Conservation (phyloP, 1,140 invertebrate species). For the Ceratina japonica region DNA sequence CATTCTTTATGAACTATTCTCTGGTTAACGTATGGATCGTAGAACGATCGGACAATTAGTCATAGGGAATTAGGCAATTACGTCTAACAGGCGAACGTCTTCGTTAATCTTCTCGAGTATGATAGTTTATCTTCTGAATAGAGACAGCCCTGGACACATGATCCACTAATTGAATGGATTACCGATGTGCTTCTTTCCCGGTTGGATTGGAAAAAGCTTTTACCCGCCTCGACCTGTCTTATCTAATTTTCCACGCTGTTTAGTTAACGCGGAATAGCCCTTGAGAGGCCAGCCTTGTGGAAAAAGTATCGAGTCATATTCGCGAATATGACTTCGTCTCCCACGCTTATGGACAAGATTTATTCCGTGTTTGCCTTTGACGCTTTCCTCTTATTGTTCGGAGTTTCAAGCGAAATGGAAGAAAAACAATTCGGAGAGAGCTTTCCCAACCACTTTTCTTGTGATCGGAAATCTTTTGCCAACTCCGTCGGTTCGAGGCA, state of each 20-base stretch:
- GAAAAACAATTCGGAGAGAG: not conserved
- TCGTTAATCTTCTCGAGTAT: no score
- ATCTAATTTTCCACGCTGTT: not conserved
- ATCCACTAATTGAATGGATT: not conserved
- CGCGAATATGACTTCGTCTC: not conserved
- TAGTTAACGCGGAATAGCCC: not conserved
- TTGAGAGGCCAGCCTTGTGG: not conserved
- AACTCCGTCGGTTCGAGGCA: no score
- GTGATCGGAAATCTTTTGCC: not conserved
- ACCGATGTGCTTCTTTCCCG: not conserved
- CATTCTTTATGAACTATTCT: no score
- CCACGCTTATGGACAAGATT: not conserved
- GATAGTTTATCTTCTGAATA: not conserved
- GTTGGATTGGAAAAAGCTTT: constrained; percentile 29
- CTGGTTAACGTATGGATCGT: no score
- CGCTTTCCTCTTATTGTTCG: not conserved
- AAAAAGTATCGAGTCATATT: not conserved
- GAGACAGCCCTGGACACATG: no score
- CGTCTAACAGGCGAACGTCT: no score
- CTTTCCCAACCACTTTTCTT: not conserved
- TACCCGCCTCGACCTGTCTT: not conserved
- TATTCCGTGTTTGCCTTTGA: not conserved
- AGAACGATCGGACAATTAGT: no score
- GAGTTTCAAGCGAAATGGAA: not conserved
- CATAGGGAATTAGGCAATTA: no score